Evolutionary conservation across 2,888 invertebrate species (phyloP).

Genomic region (Eristalis pertinax): DNA sequence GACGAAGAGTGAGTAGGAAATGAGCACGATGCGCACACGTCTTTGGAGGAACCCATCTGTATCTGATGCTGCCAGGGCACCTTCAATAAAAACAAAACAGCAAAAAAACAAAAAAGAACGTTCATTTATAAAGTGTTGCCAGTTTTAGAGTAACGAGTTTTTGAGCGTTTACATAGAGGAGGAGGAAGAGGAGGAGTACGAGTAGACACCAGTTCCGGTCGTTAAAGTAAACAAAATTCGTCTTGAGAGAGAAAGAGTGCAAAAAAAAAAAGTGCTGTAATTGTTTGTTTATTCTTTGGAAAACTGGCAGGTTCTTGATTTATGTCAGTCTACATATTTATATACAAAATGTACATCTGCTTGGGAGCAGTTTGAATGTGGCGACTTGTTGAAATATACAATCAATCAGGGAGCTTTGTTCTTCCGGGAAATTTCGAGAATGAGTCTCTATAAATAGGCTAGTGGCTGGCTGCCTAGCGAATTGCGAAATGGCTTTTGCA

Average conservation of each 20-base stretch:
- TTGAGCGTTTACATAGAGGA: neutral
- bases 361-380: neutral
- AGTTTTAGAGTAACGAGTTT: neutral
- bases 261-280: neutral
- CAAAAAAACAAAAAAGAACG: slow-evolving; percentile 4
- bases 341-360: neutral
- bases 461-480: neutral
- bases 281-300: neutral
- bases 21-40: slow-evolving; percentile 66
- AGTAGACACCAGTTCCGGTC: slow-evolving; percentile 10
- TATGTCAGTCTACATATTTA: neutral
- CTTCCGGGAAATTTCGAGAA: neutral
- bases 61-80: slow-evolving; percentile 11
- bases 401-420: neutral
- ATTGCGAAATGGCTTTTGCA: neutral
- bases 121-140: slow-evolving; percentile 17
- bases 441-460: neutral
- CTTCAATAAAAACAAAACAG: slow-evolving; percentile 25
- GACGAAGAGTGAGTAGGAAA: slow-evolving; percentile 50
- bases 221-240: neutral
- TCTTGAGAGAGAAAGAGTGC: neutral
- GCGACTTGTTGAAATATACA: neutral
- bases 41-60: slow-evolving; percentile 42
- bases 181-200: neutral
- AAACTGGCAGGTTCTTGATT: neutral